These are phyloP conservation scores for Rhynchophorus ferrugineus DNA, from an alignment of 1,140 invertebrate genomes.

Conservation along the genomic window DNA sequence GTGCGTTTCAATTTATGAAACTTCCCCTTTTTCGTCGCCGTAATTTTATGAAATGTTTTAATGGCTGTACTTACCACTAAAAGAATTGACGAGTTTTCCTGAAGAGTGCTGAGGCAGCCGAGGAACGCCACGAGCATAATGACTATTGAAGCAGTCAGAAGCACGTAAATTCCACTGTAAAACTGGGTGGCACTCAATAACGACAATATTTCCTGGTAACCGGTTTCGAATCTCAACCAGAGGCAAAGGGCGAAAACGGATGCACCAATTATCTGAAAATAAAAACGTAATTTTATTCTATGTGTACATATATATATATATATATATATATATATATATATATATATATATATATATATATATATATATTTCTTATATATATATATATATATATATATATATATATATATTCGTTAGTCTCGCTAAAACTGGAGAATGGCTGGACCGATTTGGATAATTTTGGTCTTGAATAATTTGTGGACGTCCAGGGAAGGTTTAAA, in stretches of 20 bases:
- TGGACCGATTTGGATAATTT: no score
- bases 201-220: constrained; percentile 70
- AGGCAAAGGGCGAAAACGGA: constrained; percentile 68
- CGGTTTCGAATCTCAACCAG: constrained; percentile 71
- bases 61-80: constrained; percentile 54
- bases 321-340: no score
- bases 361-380: no score
- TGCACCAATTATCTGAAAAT: constrained; percentile 61
- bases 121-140: constrained; percentile 67
- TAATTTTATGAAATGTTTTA: no score
- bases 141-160: constrained; percentile 60
- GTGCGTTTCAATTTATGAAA: no score
- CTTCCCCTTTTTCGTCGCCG: no score
- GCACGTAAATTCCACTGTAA: constrained; percentile 74
- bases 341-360: no score
- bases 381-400: no score
- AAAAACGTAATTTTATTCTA: constrained; percentile 6
- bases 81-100: constrained; percentile 56
- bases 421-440: no score
- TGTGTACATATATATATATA: neutral
- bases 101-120: constrained; percentile 64
- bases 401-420: no score
- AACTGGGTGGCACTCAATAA: constrained; percentile 65
- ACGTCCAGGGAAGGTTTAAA: no score
- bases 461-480: no score